phyloP scores from a whole-genome alignment of 2,113 vertebrate genomes.

The Istiophorus platypterus region DNA sequence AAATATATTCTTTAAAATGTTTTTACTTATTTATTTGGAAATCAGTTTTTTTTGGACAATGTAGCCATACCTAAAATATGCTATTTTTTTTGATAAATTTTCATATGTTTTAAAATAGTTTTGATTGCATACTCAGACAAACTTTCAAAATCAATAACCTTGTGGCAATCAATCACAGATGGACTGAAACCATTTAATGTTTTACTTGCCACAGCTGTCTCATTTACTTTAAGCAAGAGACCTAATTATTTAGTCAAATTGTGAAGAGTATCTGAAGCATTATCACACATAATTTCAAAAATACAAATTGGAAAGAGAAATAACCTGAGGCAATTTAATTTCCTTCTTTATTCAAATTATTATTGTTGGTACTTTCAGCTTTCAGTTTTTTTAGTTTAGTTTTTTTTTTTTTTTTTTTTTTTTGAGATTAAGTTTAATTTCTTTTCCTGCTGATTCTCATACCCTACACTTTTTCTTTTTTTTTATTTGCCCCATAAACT shows the following conservation, averaged over 20 bases:
- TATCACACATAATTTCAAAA: neutral
- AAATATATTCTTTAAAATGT: neutral
- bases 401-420: neutral
- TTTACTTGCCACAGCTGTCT: conserved; percentile 22
- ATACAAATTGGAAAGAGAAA: neutral
- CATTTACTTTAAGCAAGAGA: neutral
- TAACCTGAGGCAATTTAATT: neutral
- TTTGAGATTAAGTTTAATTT: neutral
- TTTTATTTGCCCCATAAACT: neutral
- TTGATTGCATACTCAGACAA: neutral
- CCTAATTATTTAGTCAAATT: conserved; percentile 20
- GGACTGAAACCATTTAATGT: neutral
- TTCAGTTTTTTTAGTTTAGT: neutral
- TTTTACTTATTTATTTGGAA: conserved; percentile 12
- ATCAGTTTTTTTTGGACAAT: neutral
- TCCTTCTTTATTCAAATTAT: neutral
- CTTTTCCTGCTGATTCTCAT: conserved; percentile 15
- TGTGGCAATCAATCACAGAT: neutral
- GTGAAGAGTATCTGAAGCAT: neutral
- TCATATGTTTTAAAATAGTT: neutral
- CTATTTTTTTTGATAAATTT: neutral
- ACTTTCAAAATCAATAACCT: neutral
- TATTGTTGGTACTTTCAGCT: neutral
- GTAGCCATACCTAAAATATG: neutral
- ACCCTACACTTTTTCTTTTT: neutral